A percentile compares a stretch with the other conserved stretches of the same genome.
Evolutionary conservation across 37 sponge, comb jelly and placozoan genomes (phyloP).

Genomic region (Lycopodina hypogea): DNA sequence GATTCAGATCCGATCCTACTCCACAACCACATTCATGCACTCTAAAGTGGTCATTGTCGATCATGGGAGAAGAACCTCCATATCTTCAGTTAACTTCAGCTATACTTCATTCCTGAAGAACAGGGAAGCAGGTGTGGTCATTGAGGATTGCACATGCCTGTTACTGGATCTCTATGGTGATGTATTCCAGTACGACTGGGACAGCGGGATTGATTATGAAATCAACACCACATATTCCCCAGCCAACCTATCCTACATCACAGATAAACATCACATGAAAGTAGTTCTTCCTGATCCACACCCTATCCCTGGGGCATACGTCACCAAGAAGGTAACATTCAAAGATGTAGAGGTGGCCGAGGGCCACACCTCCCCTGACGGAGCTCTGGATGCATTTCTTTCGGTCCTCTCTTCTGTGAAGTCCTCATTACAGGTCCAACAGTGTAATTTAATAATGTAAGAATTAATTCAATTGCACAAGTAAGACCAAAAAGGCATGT

Average conservation of each 20-base stretch:
- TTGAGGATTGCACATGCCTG: conserved; percentile 43
- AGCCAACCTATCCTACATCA: conserved; percentile 59
- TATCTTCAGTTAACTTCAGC: conserved; percentile 90
- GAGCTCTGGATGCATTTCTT: conserved; percentile 41
- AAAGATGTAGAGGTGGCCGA: conserved; percentile 31
- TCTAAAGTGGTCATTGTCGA: conserved; percentile 77
- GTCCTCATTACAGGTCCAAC: conserved; percentile 32
- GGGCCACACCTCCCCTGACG: conserved; percentile 73
- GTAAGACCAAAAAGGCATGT: too few species aligned
- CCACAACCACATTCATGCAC: conserved; percentile 81
- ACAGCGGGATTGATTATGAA: conserved; percentile 30
- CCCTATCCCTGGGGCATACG: conserved; percentile 52
- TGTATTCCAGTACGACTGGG: conserved; percentile 83
- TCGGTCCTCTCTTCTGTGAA: conserved; percentile 13
- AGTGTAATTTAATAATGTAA: neutral
- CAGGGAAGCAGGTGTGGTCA: conserved; percentile 85
- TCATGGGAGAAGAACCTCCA: conserved; percentile 65
- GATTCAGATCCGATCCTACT: conserved; percentile 52
- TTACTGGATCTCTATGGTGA: conserved; percentile 46
- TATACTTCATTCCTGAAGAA: conserved; percentile 80
- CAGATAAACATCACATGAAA: conserved; percentile 18
- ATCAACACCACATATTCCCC: conserved; percentile 41
- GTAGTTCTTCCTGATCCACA: conserved; percentile 25
- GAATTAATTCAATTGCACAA: too few species aligned
- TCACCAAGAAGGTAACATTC: conserved; percentile 38